Evolutionary conservation across 1,140 invertebrate genomes (phyloP), one percentile per base, ranked within the genome.

Genomic region (Cydia pomonella): DNA sequence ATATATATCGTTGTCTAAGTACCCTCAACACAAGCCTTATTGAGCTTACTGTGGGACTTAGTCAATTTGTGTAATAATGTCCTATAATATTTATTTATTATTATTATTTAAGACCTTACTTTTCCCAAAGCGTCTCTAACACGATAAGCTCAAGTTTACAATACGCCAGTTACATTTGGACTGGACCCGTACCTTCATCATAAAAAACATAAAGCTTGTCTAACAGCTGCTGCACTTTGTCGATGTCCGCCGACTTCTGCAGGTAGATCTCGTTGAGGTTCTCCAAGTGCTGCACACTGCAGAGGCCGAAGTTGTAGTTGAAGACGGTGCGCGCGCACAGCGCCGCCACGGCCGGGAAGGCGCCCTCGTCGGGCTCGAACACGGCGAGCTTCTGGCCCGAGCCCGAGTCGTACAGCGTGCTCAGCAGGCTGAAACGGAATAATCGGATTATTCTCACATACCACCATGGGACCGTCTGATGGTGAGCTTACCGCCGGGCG

Each of bases 191-290:
- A 93, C 92, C 92, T 87, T 93, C 83, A 77, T 94, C 93, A 83
- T 97, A 97, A 82, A 93, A 93, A 44, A 93, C 87, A 76, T 87
- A 95, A 44, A 97, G 83, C 3, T 91, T 80, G 41, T 94, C 86
- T 1, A 95, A 77, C 3, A 96, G 78, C 18, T 79, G 74, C 3
- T 87, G 81, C 0, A 95, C 84, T 7, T 78, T 83, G 6, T 93
- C 82, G 0, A 84, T 77, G 76, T 94, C 93, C 0, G 80, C 69
- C 0, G 82, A 74, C 63, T 93, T 92, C 77, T 96, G 96, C 1
- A 96, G 85, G 85, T 95, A 96, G 1, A 96, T 81, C 59, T 93
- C 94, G 63, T 93, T 93, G 1, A 94, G 85, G 75, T 92, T 87
- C 38, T 93, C 93, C 0, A 93, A 79, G 72, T 94, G 92, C 0